Evolutionary conservation across 1,140 invertebrate genomes (phyloP).

Genomic region (Augochlora pura): DNA sequence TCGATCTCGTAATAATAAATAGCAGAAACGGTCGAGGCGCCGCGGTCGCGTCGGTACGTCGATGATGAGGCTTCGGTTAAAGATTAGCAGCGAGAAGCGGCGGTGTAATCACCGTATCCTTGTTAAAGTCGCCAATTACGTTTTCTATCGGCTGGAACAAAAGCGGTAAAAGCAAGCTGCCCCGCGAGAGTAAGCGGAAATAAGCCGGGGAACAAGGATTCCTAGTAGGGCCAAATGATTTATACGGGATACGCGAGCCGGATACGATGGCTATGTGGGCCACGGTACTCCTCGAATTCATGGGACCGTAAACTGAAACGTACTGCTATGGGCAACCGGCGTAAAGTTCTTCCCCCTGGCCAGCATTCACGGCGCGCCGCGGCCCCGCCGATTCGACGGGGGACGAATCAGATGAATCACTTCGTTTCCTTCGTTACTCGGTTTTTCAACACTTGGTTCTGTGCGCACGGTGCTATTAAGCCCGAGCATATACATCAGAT

Average conservation of each 20-base stretch:
- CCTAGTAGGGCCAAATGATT: conserved; percentile 19
- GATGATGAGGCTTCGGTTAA: no score
- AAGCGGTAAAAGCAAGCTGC: conserved; percentile 20
- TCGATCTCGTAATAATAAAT: no score
- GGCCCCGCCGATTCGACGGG: not conserved
- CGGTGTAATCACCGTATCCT: conserved; percentile 19
- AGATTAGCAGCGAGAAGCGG: no score
- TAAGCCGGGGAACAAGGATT: conserved; percentile 1
- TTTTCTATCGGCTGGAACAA: conserved; percentile 17
- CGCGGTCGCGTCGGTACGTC: no score
- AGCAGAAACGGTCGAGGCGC: no score
- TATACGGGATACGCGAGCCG: conserved; percentile 36
- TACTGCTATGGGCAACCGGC: conserved; percentile 61
- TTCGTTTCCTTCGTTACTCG: not conserved
- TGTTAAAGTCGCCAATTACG: conserved; percentile 10
- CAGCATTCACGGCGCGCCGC: conserved; percentile 15
- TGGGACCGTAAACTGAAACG: conserved; percentile 62
- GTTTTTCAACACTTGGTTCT: no score
- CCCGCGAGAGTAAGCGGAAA: conserved; percentile 23
- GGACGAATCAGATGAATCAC: conserved; percentile 33
- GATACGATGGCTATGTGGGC: conserved; percentile 60
- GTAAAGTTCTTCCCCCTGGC: conserved; percentile 55
- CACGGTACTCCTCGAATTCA: conserved; percentile 65
- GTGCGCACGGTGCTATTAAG: no score
- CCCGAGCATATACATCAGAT: no score